Conservation (phyloP, 2,888 invertebrate species). For the Tuberolachnus salignus region DNA sequence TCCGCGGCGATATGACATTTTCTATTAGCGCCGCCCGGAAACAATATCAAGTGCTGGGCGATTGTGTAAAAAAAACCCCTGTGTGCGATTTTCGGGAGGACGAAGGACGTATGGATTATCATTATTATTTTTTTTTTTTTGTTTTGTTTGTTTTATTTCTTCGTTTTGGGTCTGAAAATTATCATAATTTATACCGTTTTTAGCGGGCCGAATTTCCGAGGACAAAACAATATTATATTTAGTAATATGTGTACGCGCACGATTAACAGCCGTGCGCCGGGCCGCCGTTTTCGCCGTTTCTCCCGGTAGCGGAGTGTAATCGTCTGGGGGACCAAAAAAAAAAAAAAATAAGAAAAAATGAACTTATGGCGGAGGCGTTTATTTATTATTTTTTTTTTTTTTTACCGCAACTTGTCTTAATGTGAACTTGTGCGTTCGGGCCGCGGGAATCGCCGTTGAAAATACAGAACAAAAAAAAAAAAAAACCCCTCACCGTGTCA, state of each 20-base stretch:
- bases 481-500: too few relatives aligned
- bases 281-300: background rate
- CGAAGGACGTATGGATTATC: slow-evolving; percentile 11
- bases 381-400: too few relatives aligned
- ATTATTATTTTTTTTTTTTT: background rate
- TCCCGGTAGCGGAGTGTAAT: background rate
- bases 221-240: background rate
- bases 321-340: background rate
- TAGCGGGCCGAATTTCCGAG: background rate
- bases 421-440: too few relatives aligned
- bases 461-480: too few relatives aligned
- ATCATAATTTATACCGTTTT: slow-evolving; percentile 36
- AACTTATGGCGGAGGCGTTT: too few relatives aligned
- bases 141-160: too few relatives aligned
- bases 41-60: slow-evolving; percentile 14
- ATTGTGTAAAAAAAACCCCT: slow-evolving; percentile 9
- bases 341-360: too few relatives aligned
- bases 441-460: too few relatives aligned
- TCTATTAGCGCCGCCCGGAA: background rate
- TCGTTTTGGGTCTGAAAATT: background rate
- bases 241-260: too few relatives aligned
- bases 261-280: background rate
- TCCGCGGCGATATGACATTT: slow-evolving; percentile 5
- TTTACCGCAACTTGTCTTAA: too few relatives aligned
- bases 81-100: background rate